Evolutionary conservation across 2,797 vertebrate genomes (phyloP), one percentile per base, ranked within the genome.

Genomic region (Lophura swinhoii): DNA sequence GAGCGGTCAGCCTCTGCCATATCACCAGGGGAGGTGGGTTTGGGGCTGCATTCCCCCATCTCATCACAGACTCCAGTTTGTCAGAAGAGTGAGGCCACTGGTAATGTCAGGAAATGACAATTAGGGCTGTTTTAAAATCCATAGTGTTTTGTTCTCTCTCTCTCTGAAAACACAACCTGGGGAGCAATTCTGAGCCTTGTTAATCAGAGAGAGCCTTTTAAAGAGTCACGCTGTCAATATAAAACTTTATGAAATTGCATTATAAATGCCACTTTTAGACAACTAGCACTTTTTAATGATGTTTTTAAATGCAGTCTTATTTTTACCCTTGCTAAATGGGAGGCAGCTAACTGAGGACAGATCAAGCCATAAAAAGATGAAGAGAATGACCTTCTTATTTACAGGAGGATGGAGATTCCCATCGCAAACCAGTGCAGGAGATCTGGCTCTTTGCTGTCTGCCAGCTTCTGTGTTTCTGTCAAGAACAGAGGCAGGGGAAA

Each of bases 131-230:
- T 97, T 95, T 63, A 84, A 87, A 93, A 93, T 90, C 94, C 95
- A 72, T 18, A 87, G 92, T 41, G 2, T 96, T 98, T 97, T 97
- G 96, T 92, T 90, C 85, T 78, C 83, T 67, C 83, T 67, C 94
- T 96, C 94, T 64, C 94, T 64, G 82, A 87, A 91, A 97, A 96
- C 78, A 55, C 91, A 97, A 94, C 92, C 96, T 95, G 75, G 95
- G 96, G 97, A 97, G 93, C 60, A 95, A 96, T 97, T 97, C 89
- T 67, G 80, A 97, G 91, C 95, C 96, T 96, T 97, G 96, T 97
- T 98, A 97, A 97, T 97, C 97, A 97, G 94, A 95, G 94, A 93
- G 67, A 78, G 80, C 93, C 96, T 96, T 97, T 97, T 96, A 97
- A 97, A 97, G 91, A 41, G 72, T 92, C 79, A 51, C 71, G 84